Evolutionary conservation across 1,140 invertebrate genomes (phyloP).

Genomic region (Drosophila jambulina): DNA sequence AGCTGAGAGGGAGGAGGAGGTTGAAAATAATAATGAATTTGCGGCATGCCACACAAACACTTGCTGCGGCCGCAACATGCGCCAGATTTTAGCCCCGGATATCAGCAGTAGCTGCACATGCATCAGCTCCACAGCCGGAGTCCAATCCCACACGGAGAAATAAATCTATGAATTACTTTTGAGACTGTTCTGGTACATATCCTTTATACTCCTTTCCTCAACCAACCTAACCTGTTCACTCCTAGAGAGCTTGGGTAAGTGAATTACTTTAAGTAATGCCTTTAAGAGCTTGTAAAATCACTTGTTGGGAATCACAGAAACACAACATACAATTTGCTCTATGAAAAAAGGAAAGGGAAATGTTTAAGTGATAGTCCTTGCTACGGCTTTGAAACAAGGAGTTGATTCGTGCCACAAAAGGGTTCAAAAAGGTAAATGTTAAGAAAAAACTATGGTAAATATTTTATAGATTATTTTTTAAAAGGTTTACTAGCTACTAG

Average conservation of each 20-base stretch:
- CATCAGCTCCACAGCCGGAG: conserved; percentile 48
- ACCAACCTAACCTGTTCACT: background rate
- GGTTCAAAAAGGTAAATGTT: background rate
- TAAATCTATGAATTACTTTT: background rate
- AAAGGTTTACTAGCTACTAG: background rate
- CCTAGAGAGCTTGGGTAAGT: background rate
- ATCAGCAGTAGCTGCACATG: conserved; percentile 78
- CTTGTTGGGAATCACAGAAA: background rate
- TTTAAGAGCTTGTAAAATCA: background rate
- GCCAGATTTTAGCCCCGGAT: conserved; percentile 70
- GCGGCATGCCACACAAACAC: conserved; percentile 79
- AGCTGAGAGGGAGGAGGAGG: conserved; percentile 15
- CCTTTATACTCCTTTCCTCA: background rate
- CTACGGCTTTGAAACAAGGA: background rate
- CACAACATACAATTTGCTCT: rapidly evolving
- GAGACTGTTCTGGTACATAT: background rate
- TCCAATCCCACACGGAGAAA: conserved; percentile 38
- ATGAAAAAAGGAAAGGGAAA: background rate
- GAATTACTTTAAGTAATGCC: background rate
- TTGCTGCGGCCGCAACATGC: conserved; percentile 68
- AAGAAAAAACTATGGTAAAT: background rate
- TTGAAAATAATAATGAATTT: conserved; percentile 80
- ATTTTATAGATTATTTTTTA: background rate
- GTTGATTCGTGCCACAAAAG: background rate
- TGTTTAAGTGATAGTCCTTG: background rate